Base-by-base conservation (phyloP, 1,140 invertebrate genomes). In the Panonychus citri region DNA sequence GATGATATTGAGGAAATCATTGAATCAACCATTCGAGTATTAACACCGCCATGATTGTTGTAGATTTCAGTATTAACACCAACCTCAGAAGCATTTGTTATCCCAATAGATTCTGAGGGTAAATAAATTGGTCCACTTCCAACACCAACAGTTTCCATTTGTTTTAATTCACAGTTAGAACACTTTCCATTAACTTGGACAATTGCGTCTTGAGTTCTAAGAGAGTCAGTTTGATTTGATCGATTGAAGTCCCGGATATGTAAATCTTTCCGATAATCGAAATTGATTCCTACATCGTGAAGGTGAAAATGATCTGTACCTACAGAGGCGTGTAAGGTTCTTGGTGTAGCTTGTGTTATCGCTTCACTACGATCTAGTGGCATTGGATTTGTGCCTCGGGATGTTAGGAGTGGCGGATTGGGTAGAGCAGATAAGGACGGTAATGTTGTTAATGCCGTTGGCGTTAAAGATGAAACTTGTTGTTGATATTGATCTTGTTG, bases 131-230 rank as follows among this genome's bases (percentile, higher is more conserved):
- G 57, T 3, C 40, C 49, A 49, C 65, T 61, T 27, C 64, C 64
- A 37, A 60, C 56, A 30, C 55, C 64, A 50, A 64, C n/a, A 2
- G 62, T 69, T 30, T 62, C 59, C 15, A 42, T 55, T 56, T 62
- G 57, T 10, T 48, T 48, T 13, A 59, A 30, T 13, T 57, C 55
- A 56, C 60, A 59, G 15, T 46, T 54, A 19, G 37, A n/a, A 48
- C 54, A 52, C 12, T 30, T 57, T 40, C 13, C 10, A 12, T 13
- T 21, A 13, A 34, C 24, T 50, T 52, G 48, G 12, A 55, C 27
- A 12, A 26, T 28, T 57, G 15, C 19, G 24, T 42, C 30, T 34
- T 34, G 5, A 5, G 30, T 34, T 34, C 5, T 34, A 12, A 34
- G 5, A 34, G 30, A 5, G 12, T 34, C 30, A 34, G 30, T 34